Evolutionary conservation across 2,888 invertebrate genomes (phyloP).

Genomic region (Trichopria drosophilae): DNA sequence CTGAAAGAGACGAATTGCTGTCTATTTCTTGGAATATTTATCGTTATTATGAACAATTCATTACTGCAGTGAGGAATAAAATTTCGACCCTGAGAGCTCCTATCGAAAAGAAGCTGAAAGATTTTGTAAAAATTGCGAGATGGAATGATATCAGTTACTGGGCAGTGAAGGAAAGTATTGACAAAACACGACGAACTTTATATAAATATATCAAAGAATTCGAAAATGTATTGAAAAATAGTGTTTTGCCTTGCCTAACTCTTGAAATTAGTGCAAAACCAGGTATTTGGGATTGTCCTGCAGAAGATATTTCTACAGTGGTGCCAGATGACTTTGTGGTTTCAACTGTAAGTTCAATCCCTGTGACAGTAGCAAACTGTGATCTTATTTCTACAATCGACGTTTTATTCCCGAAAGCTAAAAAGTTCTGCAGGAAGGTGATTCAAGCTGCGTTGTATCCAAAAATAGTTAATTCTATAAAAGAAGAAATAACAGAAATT

Average conservation of each 20-base stretch:
- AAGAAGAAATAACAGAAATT: conserved; percentile 68
- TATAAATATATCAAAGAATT: conserved; percentile 87
- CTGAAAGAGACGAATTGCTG: conserved; percentile 61
- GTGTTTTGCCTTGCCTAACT: conserved; percentile 44
- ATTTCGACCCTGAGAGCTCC: conserved; percentile 74
- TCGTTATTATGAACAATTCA: conserved; percentile 83
- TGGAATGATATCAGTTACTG: conserved; percentile 96
- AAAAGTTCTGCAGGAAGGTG: conserved; percentile 67
- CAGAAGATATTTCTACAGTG: conserved; percentile 44
- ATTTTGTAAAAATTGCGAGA: conserved; percentile 91
- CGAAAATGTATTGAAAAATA: conserved; percentile 63
- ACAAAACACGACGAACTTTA: conserved; percentile 83
- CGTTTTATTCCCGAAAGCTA: conserved; percentile 63
- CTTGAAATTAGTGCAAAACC: too few species aligned
- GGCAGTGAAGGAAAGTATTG: conserved; percentile 86
- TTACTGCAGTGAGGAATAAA: conserved; percentile 65
- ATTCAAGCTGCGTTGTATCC: conserved; percentile 65
- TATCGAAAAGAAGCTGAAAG: conserved; percentile 88
- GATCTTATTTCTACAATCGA: conserved; percentile 57
- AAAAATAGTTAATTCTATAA: conserved; percentile 65
- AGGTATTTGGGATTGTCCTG: conserved; percentile 51
- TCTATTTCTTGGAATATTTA: conserved; percentile 79
- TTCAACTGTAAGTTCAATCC: conserved; percentile 1
- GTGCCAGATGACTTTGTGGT: conserved; percentile 55
- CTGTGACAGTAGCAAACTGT: conserved; percentile 4